Evolutionary conservation across 1,140 invertebrate genomes (phyloP), one percentile per base, ranked within the genome.

Genomic region (Elymnias hypermnestra): DNA sequence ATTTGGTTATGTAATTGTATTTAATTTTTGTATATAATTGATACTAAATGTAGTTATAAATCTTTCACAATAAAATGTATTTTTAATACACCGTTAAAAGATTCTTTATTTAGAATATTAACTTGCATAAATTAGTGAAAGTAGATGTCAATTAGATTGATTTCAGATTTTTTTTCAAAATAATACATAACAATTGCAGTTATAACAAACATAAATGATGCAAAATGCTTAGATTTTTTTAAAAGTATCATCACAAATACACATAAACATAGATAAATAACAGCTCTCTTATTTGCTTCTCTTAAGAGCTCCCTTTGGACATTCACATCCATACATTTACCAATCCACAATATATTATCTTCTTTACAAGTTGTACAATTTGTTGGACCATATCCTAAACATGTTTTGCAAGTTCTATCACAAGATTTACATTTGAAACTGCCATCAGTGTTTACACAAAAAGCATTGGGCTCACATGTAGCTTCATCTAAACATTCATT

Each of bases 371-470:
- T 60, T 41, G 67, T 74, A 54, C 82, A 85, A 28, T 77, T 73
- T 45, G 41, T 44, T n/a, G 94, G 91, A 0, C 97, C 96, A 88
- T 94, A 92, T 14, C 95, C 96, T 14, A 87, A 87, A 75, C 97
- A 99, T 10, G 92, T 92, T 48, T 90, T 83, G 77, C 97, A 99
- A 8, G 95, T 89, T 68, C 87, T 88, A 73, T 95, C 92, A 87
- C 94, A 96, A 38, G 83, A 89, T 87, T 82, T 84, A 82, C 98
- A 99, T n/a, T 83, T 75, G 77, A 91, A 97, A 1, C 94, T 93
- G 19, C 98, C 98, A 66, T 95, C 94, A 48, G 89, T 94, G 76
- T 99, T 99, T 0, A 96, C 88, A 83, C 98, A 99, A 71, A 96
- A 98, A 72, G 98, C 89, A 78, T 94, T 92, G 8, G 72, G 72